Evolutionary conservation across 1,140 invertebrate genomes (phyloP).

Genomic region (Drosophila pallidifrons): DNA sequence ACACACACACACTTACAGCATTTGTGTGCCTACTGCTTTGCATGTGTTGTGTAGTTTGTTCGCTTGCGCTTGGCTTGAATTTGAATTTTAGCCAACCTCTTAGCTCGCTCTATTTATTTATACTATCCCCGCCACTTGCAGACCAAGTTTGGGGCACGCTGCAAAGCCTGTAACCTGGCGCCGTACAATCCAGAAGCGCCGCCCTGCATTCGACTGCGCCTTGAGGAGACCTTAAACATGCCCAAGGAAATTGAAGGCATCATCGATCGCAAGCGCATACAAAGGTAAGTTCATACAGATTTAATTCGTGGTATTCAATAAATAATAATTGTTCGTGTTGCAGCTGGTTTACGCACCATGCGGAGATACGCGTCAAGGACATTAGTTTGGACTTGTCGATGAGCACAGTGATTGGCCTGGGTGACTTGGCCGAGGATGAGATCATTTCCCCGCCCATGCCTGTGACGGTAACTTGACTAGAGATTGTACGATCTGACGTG

Average conservation of each 20-base stretch:
- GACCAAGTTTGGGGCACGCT: constrained; percentile 90
- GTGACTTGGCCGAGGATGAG: constrained; percentile 95
- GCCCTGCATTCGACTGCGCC: constrained; percentile 87
- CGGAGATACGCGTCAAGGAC: constrained; percentile 89
- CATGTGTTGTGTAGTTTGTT: constrained; percentile 49
- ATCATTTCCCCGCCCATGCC: constrained; percentile 91
- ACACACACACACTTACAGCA: constrained; percentile 44
- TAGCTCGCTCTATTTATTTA: constrained; percentile 8
- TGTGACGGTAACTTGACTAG: constrained; percentile 87
- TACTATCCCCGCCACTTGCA: constrained; percentile 76
- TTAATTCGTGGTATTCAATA: too few relatives aligned
- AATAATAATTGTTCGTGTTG: neutral
- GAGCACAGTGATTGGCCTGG: constrained; percentile 91
- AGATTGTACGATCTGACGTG: neutral
- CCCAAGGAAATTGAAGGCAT: constrained; percentile 65
- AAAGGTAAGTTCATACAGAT: constrained; percentile 53
- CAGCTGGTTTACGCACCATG: constrained; percentile 85
- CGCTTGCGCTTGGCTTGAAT: constrained; percentile 26
- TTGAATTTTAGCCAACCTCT: too few relatives aligned
- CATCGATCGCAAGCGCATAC: constrained; percentile 80
- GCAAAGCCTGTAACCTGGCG: constrained; percentile 89
- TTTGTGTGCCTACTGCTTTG: constrained; percentile 66
- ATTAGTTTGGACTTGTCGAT: constrained; percentile 90
- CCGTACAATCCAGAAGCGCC: constrained; percentile 86
- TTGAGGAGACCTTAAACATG: constrained; percentile 87